Percentiles rank a stretch among this genome's conserved stretches.
phyloP scores from a whole-genome alignment of 2,888 invertebrate genomes.

The Prosapia bicincta region DNA sequence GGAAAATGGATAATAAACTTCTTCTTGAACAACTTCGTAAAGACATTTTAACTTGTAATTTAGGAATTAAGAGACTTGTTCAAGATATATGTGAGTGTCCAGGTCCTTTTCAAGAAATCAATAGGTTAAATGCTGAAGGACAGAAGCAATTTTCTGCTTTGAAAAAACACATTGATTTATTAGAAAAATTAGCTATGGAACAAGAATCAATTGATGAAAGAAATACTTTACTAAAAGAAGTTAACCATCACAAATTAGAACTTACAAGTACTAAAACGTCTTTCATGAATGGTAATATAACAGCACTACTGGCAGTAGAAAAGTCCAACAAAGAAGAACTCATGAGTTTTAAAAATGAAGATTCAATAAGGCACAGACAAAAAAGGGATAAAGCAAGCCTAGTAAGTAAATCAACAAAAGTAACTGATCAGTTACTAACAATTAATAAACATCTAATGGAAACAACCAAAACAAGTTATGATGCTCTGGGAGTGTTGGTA shows the following conservation, averaged over 20 bases:
- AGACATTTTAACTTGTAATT: neutral
- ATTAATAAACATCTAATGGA: slow-evolving; percentile 84
- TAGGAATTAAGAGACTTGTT: neutral
- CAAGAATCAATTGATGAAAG: neutral
- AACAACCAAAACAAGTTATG: slow-evolving; percentile 82
- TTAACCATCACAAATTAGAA: neutral
- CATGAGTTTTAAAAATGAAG: slow-evolving; percentile 54
- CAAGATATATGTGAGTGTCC: neutral
- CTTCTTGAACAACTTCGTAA: neutral
- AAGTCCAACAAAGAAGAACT: slow-evolving; percentile 71
- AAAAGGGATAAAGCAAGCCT: slow-evolving; percentile 64
- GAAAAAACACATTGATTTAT: neutral
- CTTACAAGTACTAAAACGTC: slow-evolving; percentile 30
- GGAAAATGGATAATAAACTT: neutral
- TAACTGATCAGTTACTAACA: slow-evolving; percentile 80
- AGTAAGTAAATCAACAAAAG: slow-evolving; percentile 67
- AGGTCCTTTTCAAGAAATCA: neutral
- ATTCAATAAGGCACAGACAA: slow-evolving; percentile 48
- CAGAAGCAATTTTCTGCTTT: neutral
- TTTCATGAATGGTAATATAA: slow-evolving; percentile 70
- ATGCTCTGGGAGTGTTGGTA: slow-evolving; percentile 62
- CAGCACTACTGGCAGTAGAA: slow-evolving; percentile 73
- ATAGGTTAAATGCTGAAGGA: neutral
- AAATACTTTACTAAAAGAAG: neutral
- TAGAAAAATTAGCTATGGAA: neutral